Evolutionary conservation across 1,140 invertebrate genomes (phyloP).

Genomic region (Drosophila sechellia): DNA sequence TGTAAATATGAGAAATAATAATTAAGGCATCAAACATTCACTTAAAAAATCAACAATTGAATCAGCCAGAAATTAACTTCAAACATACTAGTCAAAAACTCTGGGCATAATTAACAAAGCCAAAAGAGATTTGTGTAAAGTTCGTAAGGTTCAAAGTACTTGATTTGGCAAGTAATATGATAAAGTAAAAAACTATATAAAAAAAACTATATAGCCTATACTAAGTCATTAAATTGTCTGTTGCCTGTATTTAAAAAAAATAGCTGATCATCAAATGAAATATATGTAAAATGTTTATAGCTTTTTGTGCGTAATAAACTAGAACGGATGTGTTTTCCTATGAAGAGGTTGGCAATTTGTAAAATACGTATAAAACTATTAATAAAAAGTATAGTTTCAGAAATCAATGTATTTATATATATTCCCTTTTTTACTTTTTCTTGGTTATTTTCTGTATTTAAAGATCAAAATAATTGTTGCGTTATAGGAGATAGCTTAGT

Average conservation of each 20-base stretch:
- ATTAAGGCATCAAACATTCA: slow-evolving; percentile 34
- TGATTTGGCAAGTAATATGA: slow-evolving; percentile 20
- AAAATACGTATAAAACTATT: slow-evolving; percentile 26
- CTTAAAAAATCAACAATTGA: slow-evolving; percentile 14
- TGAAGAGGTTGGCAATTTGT: slow-evolving; percentile 25
- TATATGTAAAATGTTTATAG: slow-evolving; percentile 33
- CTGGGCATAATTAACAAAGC: slow-evolving; percentile 14
- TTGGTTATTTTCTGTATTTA: neutral
- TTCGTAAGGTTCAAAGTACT: slow-evolving; percentile 15
- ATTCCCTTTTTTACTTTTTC: neutral
- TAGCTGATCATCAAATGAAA: slow-evolving; percentile 59
- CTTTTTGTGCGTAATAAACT: slow-evolving; percentile 36
- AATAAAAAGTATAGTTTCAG: neutral
- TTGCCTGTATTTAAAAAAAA: slow-evolving; percentile 62
- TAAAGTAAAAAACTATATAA: slow-evolving; percentile 19
- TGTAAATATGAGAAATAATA: slow-evolving; percentile 36
- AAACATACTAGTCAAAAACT: slow-evolving; percentile 14
- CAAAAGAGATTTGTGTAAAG: slow-evolving; percentile 3
- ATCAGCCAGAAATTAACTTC: slow-evolving; percentile 29
- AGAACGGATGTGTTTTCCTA: slow-evolving; percentile 51
- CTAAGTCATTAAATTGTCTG: slow-evolving; percentile 66
- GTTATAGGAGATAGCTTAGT: neutral
- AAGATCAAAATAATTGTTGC: neutral
- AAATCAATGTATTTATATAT: neutral
- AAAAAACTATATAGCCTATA: slow-evolving; percentile 25